Evolutionary conservation across 2,888 invertebrate genomes (phyloP), one percentile per base, ranked within the genome.

Genomic region (Rambutsinella grinnellia): DNA sequence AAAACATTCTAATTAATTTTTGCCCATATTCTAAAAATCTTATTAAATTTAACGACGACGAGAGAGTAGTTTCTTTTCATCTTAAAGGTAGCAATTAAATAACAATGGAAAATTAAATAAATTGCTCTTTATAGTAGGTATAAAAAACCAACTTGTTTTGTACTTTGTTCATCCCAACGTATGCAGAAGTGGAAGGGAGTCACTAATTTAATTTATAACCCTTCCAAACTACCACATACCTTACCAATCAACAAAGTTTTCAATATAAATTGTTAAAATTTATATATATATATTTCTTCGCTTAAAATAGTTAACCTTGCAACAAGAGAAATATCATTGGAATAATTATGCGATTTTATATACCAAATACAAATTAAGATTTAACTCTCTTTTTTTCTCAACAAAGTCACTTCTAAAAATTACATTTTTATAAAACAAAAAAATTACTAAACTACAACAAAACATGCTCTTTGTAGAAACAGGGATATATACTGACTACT

Each of bases 61-160:
- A 27, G 8, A 26, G 23, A 57, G n/a, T 57, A 57, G 15, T 8
- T 27, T 26, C 36, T 36, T 36, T 13, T 36, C 36, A 13, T 36
- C 13, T 36, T 36, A 54, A 54, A 21, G 24, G 23, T 54, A 54
- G 24, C 23, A n/a, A n/a, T n/a, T 68, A 75, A 51, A 78, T 54
- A 67, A 75, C 70, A 78, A 69, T 78, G 78, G 70, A 78, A 78
- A 78, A 78, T 70, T 78, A 78, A 78, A 75, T 69, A 78, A n/a
- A 69, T 63, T 62, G 68, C 74, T 78, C 74, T 78, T 44, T 36
- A 36, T n/a, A n/a, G n/a, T n/a, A n/a, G n/a, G n/a, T n/a, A n/a
- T n/a, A n/a, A n/a, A n/a, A n/a, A n/a, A n/a, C n/a, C n/a, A n/a
- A n/a, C n/a, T n/a, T n/a, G n/a, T n/a, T n/a, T n/a, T n/a, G n/a